These are phyloP conservation scores for Masticophis lateralis DNA, from an alignment of 2,797 vertebrate species.

Conservation along the genomic window DNA sequence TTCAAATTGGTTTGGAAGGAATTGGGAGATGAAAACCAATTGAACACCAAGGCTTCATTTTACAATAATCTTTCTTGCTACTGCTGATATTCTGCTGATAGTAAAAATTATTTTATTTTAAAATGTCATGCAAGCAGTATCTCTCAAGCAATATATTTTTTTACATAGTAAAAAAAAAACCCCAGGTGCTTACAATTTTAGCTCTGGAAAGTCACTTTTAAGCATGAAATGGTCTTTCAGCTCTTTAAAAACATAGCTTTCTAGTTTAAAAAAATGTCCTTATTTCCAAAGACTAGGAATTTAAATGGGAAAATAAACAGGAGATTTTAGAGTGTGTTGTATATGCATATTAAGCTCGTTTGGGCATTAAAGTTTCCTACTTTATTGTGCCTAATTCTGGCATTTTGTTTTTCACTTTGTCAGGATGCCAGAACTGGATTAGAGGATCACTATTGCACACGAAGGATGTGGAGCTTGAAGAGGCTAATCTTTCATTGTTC, in stretches of 20 bases:
- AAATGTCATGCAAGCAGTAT: background rate
- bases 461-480: slow-evolving; percentile 4
- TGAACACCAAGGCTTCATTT: background rate
- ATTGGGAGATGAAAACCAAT: background rate
- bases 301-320: slow-evolving; percentile 2
- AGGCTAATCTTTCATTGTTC: slow-evolving; percentile 20
- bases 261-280: background rate
- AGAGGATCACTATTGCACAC: background rate
- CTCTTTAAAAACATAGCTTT: background rate
- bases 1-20: background rate
- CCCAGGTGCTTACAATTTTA: background rate
- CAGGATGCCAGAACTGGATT: slow-evolving; percentile 18
- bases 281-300: background rate
- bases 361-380: slow-evolving; percentile 17
- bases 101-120: background rate
- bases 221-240: background rate
- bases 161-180: background rate
- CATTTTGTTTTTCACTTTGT: slow-evolving; percentile 19
- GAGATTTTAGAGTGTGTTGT: background rate
- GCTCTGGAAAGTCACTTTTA: slow-evolving; percentile 12
- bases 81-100: background rate
- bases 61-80: background rate
- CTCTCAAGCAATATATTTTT: background rate
- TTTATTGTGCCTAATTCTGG: slow-evolving; percentile 2
- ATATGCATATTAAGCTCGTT: background rate